These are phyloP conservation scores for Hirtodrosophila confusa DNA, from an alignment of 2,888 invertebrate genomes.

Conservation along the genomic window DNA sequence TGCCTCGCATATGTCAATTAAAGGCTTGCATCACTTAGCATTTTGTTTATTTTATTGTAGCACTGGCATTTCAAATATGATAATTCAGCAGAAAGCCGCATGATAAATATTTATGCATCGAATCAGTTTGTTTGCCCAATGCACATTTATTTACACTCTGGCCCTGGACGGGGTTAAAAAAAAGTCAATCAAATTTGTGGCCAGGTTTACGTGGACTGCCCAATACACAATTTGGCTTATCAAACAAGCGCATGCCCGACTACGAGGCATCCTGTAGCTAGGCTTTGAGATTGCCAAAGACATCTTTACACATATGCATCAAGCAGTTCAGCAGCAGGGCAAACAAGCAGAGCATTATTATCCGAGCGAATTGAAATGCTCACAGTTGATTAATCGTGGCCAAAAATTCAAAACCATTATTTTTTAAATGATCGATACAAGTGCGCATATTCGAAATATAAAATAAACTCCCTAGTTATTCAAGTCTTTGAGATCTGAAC, in stretches of 20 bases:
- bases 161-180: neutral
- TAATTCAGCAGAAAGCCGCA: constrained; percentile 15
- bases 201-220: neutral
- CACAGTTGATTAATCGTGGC: too few relatives aligned
- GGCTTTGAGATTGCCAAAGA: too few relatives aligned
- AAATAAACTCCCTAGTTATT: too few relatives aligned
- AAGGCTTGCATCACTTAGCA: constrained; percentile 23
- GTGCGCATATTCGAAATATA: too few relatives aligned
- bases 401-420: too few relatives aligned
- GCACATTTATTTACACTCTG: constrained; percentile 8
- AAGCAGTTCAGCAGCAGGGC: too few relatives aligned
- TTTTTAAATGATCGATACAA: too few relatives aligned
- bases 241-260: neutral
- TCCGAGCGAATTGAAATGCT: too few relatives aligned
- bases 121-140: constrained; percentile 12
- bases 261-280: too few relatives aligned
- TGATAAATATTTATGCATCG: constrained; percentile 21
- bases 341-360: too few relatives aligned
- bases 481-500: too few relatives aligned
- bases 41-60: constrained; percentile 15
- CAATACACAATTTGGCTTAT: neutral
- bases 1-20: constrained; percentile 19
- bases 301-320: too few relatives aligned
- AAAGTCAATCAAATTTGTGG: constrained; percentile 9
- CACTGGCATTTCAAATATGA: neutral